Evolutionary conservation across 2,797 vertebrate species (phyloP), one percentile per base, ranked within the genome.

Genomic region (Coregonus ussuriensis): DNA sequence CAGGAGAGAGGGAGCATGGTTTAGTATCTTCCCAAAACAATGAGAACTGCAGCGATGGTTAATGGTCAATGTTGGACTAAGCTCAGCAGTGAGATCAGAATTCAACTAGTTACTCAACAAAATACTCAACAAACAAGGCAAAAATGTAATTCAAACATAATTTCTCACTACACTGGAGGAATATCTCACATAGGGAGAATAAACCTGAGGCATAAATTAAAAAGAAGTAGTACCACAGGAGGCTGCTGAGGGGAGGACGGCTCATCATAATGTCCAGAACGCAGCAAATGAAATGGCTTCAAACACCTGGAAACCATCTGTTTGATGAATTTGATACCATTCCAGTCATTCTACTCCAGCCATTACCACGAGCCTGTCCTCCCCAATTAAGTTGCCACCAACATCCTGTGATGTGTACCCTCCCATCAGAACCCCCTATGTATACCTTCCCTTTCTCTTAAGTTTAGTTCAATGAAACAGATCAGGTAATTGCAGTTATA

Each of bases 171-270:
- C 41, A 47, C 9, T 47, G 41, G 41, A 47, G 9, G 41, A 47
- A 47, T 25, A 25, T 25, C 25, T 75, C 13, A 51, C 16, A 70
- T 47, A 74, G 13, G 3, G 25, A 41, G 69, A 67, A 69, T 53
- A 79, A 68, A 15, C 29, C 21, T 65, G 74, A 54, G 71, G 53
- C 62, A 71, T 41, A 33, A 11, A 13, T 51, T 65, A n/a, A 35
- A 56, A 47, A 13, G 31, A 33, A 2, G 31, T 33, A 33, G 31
- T 33, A 33, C 31, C 31, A 33, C 31, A 33, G 31, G 31, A 33
- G 31, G 31, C 31, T 33, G 31, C 31, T 33, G 31, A 33, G 31
- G 25, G 13, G 16, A 51, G 31, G 62, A 29, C 70, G 52, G 6
- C 15, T 56, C 15, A 56, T 33, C 2, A 33, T 33, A 33, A 33